Evolutionary conservation across 2,113 vertebrate genomes (phyloP).

Genomic region (Gymnogyps californianus): DNA sequence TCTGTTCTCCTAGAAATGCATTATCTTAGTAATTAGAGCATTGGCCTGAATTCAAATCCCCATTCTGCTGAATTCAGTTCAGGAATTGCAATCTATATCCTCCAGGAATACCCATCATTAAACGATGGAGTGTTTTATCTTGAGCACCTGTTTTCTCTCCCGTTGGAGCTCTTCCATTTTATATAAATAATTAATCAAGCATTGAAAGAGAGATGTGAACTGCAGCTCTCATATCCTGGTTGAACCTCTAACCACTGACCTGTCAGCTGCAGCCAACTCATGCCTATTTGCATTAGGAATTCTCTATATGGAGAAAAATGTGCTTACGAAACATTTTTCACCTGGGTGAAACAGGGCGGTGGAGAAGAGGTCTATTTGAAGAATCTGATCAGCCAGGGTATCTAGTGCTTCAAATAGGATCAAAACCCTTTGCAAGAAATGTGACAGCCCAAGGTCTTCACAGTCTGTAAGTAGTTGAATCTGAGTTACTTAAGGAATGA

Average conservation of each 20-base stretch:
- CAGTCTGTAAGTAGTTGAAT: background rate
- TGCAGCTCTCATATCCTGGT: background rate
- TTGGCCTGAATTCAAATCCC: background rate
- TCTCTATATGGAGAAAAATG: background rate
- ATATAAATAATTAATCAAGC: constrained; percentile 12
- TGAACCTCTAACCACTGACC: background rate
- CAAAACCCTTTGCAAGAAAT: background rate
- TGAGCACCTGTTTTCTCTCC: background rate
- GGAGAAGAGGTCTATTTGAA: background rate
- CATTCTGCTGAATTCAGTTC: background rate
- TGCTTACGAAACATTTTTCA: background rate
- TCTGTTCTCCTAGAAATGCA: background rate
- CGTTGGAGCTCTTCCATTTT: background rate
- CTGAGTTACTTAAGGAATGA: background rate
- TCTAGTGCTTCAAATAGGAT: background rate
- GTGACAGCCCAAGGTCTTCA: background rate
- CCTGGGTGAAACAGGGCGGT: background rate
- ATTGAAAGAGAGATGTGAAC: background rate
- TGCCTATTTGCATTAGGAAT: background rate
- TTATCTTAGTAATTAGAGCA: background rate
- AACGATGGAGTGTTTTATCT: background rate
- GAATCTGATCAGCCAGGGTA: background rate
- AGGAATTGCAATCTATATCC: background rate
- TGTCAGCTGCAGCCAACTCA: background rate
- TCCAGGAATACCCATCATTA: background rate